Percentiles rank a stretch among this genome's conserved stretches.
Conservation (phyloP, 2,113 vertebrate genomes). For the Pipra filicauda region DNA sequence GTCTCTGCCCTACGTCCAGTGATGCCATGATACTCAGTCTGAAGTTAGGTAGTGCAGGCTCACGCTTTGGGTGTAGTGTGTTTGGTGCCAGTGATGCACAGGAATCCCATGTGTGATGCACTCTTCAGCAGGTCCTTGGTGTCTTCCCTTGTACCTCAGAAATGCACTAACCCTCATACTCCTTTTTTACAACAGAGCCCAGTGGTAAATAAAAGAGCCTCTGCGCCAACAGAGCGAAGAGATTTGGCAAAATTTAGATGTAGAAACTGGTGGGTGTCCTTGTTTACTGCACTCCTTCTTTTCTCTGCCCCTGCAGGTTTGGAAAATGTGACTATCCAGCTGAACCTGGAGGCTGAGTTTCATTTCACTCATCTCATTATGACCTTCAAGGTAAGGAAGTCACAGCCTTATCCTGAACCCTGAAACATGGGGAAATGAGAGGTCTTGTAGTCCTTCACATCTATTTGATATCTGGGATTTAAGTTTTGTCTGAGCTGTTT, state of each 20-base stretch:
- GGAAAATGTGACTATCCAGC: constrained; percentile 93
- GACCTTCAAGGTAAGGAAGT: constrained; percentile 93
- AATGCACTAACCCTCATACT: background rate
- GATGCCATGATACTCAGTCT: fast-evolving
- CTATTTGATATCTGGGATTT: background rate
- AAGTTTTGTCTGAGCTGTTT: background rate
- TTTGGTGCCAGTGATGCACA: background rate
- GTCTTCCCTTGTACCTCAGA: background rate
- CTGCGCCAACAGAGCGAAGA: background rate
- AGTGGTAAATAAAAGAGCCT: background rate
- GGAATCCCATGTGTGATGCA: fast-evolving
- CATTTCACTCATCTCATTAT: constrained; percentile 99
- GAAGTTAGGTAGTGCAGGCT: background rate
- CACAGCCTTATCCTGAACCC: background rate
- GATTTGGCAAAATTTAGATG: background rate
- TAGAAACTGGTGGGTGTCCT: background rate
- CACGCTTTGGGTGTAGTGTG: fast-evolving
- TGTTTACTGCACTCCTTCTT: background rate
- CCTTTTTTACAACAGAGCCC: background rate
- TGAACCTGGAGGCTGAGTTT: constrained; percentile 96
- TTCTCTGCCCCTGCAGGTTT: constrained; percentile 73
- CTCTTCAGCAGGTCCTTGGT: background rate
- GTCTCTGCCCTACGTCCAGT: background rate
- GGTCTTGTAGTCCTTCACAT: background rate
- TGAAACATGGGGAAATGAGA: constrained; percentile 16